Evolutionary conservation across 2,797 vertebrate species (phyloP).

Genomic region (Coluber constrictor): DNA sequence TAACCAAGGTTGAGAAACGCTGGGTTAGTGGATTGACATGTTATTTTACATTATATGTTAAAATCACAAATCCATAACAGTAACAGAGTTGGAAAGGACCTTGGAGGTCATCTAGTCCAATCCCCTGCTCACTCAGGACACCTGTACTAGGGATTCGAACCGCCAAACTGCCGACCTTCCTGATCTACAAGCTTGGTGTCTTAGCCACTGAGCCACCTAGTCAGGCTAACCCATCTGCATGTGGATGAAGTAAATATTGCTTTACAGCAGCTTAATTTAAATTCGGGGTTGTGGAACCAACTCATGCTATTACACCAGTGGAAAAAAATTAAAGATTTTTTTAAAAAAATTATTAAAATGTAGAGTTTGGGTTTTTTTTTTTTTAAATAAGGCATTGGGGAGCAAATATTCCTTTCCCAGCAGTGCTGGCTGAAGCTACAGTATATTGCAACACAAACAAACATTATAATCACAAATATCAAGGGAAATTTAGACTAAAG

Average conservation of each 20-base stretch:
- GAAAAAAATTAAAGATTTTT: constrained; percentile 21
- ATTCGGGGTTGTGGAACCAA: constrained; percentile 1
- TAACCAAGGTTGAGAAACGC: not conserved
- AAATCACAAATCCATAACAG: not conserved
- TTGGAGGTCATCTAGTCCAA: too few relatives aligned
- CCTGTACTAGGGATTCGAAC: too few relatives aligned
- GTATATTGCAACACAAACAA: constrained; percentile 50
- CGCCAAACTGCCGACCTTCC: too few relatives aligned
- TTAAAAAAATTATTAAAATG: not conserved
- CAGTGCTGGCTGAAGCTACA: constrained; percentile 23
- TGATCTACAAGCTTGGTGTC: too few relatives aligned
- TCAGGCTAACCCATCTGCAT: not conserved
- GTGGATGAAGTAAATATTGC: not conserved
- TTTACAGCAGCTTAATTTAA: not conserved
- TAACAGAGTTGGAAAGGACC: too few relatives aligned
- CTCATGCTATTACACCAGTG: not conserved
- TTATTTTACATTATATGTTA: not conserved
- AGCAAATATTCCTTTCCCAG: constrained; percentile 44
- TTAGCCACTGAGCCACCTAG: too few relatives aligned
- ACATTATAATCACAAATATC: constrained; percentile 52
- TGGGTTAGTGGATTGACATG: not conserved
- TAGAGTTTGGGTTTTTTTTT: constrained; percentile 21
- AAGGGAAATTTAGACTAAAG: constrained; percentile 56
- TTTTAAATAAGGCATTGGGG: constrained; percentile 14
- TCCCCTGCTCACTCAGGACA: too few relatives aligned